Conservation (phyloP, 2,888 invertebrate species). For the Mimas tiliae region DNA sequence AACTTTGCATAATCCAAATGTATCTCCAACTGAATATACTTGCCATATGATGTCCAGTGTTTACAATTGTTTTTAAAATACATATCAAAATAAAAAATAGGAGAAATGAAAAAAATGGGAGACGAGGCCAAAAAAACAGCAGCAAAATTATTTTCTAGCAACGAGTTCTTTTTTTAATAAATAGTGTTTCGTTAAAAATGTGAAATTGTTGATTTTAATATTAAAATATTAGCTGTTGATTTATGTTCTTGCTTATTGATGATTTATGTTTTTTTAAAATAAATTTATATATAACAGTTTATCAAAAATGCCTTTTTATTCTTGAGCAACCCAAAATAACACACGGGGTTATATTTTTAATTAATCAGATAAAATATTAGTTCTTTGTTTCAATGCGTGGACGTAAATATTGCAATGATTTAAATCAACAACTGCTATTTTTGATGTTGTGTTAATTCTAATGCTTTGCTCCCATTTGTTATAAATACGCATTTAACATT, state of each 20-base stretch:
- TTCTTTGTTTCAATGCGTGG: not conserved
- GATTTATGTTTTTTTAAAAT: not conserved
- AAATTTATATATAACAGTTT: no score
- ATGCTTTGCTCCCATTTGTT: not conserved
- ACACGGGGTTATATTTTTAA: no score
- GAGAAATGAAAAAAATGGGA: not conserved
- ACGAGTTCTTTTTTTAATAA: not conserved
- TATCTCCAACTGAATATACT: slow-evolving; percentile 17
- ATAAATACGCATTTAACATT: slow-evolving; percentile 11
- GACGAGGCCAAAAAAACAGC: not conserved
- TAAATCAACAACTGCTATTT: not conserved
- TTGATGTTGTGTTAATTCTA: not conserved
- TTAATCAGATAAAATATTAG: no score
- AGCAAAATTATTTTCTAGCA: not conserved
- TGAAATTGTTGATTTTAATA: not conserved
- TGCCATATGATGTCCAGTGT: slow-evolving; percentile 32
- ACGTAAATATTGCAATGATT: not conserved
- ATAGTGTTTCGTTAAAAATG: not conserved
- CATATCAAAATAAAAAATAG: slow-evolving; percentile 5
- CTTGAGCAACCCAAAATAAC: no score
- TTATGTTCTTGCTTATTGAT: not conserved
- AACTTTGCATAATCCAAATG: not conserved
- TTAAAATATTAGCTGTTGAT: not conserved
- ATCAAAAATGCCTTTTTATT: no score
- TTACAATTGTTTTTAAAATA: slow-evolving; percentile 27